Evolutionary conservation across 2,888 invertebrate species (phyloP), one percentile per base, ranked within the genome.

Genomic region (Dryobotodes eremita): DNA sequence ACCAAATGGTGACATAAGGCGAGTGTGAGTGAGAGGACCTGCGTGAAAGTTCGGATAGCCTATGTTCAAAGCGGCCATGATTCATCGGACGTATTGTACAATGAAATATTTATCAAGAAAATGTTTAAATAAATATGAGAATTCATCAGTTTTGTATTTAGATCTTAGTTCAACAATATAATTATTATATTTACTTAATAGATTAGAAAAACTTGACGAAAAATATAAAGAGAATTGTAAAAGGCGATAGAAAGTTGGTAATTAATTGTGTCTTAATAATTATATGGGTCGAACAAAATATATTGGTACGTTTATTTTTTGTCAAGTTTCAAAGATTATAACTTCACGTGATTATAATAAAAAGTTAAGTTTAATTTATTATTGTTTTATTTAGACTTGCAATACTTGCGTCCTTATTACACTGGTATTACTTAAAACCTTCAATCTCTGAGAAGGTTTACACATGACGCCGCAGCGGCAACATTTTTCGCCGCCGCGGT

Each of bases 361-460:
- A 89, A 75, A 82, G 81, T 89, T 88, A 87, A 79, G 86, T 89
- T 89, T 83, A 77, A 78, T 53, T 68, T 57, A 53, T 50, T 87
- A 20, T 66, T 89, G 83, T 88, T 88, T 89, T 79, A 88, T 83
- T 89, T 79, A 1, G 7, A 57, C 50, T 71, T 46, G 65, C 53
- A 65, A 75, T 46, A 46, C 23, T 68, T 20, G 5, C 1, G 10
- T 15, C 26, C 31, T 57, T 68, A 20, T 61, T 68, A 11, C 2
- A 17, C n/a, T 55, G n/a, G 46, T 55, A 77, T 59, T 5, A 66
- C 50, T n/a, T 31, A 1, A 71, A 46, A 70, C 26, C 57, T 69
- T n/a, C 23, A 23, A 36, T 36, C 53, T 23, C 53, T 42, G 42
- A 42, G 5, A 42, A 5, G 4, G 42, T 42, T 42, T 42, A 42